These are phyloP conservation scores for Acanthurus leucopareius DNA, from an alignment of 2,797 vertebrate species.

Conservation along the genomic window DNA sequence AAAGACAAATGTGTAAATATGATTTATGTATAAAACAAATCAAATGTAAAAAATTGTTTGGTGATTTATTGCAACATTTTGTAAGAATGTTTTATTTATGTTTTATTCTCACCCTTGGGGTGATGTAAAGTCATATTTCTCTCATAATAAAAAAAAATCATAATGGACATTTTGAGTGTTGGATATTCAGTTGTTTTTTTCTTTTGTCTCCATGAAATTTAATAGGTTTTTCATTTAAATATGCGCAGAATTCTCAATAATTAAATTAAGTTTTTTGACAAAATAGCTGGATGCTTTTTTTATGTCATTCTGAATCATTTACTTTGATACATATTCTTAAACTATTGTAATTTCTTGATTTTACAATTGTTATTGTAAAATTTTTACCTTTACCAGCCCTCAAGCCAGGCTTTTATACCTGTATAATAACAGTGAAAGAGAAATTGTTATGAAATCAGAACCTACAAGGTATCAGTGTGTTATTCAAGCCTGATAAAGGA, in stretches of 20 bases:
- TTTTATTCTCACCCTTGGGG: constrained; percentile 83
- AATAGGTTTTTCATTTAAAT: neutral
- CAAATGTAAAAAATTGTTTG: constrained; percentile 89
- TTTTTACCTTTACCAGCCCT: no score
- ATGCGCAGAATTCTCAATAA: neutral
- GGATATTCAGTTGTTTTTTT: neutral
- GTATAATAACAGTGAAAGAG: no score
- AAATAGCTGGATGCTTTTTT: neutral
- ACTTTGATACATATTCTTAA: no score
- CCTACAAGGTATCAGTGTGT: no score
- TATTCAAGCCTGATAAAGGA: no score
- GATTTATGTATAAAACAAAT: constrained; percentile 84
- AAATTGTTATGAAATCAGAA: no score
- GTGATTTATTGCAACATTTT: constrained; percentile 89
- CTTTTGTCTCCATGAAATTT: neutral
- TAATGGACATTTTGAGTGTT: constrained; percentile 34
- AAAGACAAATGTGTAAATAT: constrained; percentile 85
- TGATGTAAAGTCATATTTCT: constrained; percentile 88
- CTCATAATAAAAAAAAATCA: constrained; percentile 86
- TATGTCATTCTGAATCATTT: no score
- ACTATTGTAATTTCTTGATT: no score
- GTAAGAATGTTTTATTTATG: constrained; percentile 97
- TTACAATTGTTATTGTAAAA: no score
- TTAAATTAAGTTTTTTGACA: neutral
- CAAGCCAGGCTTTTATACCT: no score